A percentile compares a stretch with the other conserved stretches of the same genome.
Conservation (phyloP, 2,113 vertebrate genomes). For the Leucosticte australis region DNA sequence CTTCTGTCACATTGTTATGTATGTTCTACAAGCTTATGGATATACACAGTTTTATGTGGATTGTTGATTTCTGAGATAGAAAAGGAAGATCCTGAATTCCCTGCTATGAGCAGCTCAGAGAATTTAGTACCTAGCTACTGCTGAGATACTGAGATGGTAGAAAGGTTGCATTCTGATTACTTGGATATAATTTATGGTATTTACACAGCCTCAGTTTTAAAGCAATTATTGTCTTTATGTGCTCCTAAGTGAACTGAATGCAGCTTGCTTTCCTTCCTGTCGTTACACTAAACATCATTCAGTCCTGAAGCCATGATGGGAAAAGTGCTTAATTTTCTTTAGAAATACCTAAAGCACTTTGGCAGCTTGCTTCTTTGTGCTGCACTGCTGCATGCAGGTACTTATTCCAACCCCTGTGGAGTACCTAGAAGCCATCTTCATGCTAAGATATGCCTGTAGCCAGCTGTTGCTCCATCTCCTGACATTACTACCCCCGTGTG, state of each 20-base stretch:
- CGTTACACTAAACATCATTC: background rate
- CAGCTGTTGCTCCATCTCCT: background rate
- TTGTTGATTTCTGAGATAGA: background rate
- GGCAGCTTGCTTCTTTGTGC: background rate
- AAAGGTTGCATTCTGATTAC: background rate
- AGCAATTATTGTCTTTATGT: background rate
- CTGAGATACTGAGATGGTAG: background rate
- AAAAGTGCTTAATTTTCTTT: constrained; percentile 16
- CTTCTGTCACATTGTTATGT: background rate
- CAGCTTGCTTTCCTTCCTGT: background rate
- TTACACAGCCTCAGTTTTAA: background rate
- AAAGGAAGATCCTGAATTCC: background rate
- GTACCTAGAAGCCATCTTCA: background rate
- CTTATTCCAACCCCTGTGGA: background rate
- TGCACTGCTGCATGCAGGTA: background rate
- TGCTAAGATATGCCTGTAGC: background rate
- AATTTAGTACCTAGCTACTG: background rate
- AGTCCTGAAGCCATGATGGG: background rate
- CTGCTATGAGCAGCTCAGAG: background rate
- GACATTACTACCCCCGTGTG: accelerated
- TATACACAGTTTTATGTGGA: background rate
- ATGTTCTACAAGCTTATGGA: background rate
- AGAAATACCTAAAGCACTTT: background rate
- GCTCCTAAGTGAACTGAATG: background rate
- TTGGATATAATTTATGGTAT: background rate